These are phyloP conservation scores for Macroramphosus scolopax DNA, from an alignment of 2,797 vertebrate species.

Conservation along the genomic window DNA sequence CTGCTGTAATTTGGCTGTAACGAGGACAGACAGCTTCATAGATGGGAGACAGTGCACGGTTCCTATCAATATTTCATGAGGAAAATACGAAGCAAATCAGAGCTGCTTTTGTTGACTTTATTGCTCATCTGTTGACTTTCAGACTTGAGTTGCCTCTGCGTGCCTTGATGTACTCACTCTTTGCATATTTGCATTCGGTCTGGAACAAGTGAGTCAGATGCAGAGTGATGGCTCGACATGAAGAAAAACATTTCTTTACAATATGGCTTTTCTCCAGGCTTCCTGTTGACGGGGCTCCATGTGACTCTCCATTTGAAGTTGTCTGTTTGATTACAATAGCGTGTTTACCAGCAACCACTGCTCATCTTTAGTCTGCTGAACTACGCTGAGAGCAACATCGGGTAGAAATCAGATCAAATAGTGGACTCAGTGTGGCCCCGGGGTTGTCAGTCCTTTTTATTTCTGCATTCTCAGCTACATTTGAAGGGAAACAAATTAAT, in stretches of 20 bases:
- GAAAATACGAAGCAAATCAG: conserved; percentile 14
- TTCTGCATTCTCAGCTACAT: no score
- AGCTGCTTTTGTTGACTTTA: conserved; percentile 4
- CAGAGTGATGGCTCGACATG: conserved; percentile 2
- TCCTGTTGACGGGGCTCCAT: no score
- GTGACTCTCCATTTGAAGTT: no score
- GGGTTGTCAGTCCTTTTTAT: no score
- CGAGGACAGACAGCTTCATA: conserved; percentile 2
- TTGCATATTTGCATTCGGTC: background rate
- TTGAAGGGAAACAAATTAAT: no score
- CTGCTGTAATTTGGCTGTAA: conserved; percentile 3
- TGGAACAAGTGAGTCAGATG: conserved; percentile 4
- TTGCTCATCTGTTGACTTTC: conserved; percentile 20
- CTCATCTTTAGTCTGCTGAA: background rate
- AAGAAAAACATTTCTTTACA: conserved; percentile 11
- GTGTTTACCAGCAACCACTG: conserved; percentile 25
- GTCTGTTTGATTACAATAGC: conserved; percentile 47
- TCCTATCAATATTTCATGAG: conserved; percentile 7
- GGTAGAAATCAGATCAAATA: no score
- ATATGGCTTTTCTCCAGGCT: conserved; percentile 9
- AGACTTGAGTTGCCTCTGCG: conserved; percentile 3
- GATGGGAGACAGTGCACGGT: background rate
- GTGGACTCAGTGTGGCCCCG: no score
- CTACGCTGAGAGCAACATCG: no score
- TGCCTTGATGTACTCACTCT: background rate